phyloP scores from a whole-genome alignment of 2,888 invertebrate genomes.

The Caenorhabditis sp. region DNA sequence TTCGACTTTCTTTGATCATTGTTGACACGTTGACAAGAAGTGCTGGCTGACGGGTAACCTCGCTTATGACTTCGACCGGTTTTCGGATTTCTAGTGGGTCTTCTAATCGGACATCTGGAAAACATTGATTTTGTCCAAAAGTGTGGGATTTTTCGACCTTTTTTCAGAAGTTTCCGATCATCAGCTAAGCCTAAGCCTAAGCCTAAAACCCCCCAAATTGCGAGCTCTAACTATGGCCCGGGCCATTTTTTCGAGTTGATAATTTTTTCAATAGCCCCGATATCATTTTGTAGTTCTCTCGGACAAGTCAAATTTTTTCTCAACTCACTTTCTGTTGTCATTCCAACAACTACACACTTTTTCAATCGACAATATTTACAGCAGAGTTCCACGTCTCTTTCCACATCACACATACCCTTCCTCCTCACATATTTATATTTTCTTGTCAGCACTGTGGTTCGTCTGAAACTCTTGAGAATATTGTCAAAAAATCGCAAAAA shows the following conservation, averaged over 20 bases:
- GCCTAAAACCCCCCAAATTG: no score
- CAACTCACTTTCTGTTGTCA: conserved; percentile 24
- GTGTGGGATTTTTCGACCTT: not conserved
- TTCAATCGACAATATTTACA: conserved; percentile 33
- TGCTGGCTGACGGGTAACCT: not conserved
- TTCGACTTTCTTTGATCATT: conserved; percentile 9
- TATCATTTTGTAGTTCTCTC: not conserved
- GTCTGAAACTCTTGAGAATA: not conserved
- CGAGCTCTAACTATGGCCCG: no score
- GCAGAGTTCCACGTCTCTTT: not conserved
- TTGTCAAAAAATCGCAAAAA: not conserved
- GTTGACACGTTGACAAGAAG: conserved; percentile 10
- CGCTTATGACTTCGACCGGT: not conserved
- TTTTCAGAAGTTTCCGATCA: no score
- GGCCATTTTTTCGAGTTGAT: no score
- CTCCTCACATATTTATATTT: not conserved
- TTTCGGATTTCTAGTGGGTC: not conserved
- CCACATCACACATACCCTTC: not conserved
- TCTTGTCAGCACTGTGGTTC: not conserved
- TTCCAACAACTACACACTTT: conserved; percentile 25
- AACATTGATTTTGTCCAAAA: not conserved
- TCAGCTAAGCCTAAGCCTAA: no score
- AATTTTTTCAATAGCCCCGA: no score
- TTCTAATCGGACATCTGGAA: not conserved
- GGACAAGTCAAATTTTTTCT: not conserved